Conservation (phyloP, 2,113 vertebrate species). For the Phocoena sinus region DNA sequence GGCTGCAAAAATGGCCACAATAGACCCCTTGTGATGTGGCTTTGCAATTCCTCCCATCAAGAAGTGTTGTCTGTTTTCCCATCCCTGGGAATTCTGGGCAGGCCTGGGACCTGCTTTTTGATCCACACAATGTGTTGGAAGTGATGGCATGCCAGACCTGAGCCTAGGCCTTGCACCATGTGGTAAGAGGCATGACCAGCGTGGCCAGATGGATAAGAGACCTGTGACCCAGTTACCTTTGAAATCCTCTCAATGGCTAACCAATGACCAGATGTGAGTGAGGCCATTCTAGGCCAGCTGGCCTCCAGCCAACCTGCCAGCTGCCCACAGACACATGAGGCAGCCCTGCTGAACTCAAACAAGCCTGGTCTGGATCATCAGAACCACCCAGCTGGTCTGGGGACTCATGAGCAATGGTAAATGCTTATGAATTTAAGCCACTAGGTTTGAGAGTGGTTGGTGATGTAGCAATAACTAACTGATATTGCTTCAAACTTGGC, state of each 20-base stretch:
- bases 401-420: background rate
- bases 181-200: background rate
- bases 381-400: background rate
- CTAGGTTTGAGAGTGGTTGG: background rate
- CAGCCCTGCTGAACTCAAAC: background rate
- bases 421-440: background rate
- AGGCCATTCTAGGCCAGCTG: background rate
- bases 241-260: background rate
- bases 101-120: background rate
- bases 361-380: background rate
- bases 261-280: background rate
- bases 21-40: background rate
- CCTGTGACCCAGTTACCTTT: background rate
- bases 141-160: too few relatives aligned
- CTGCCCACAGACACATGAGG: background rate
- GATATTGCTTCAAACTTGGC: background rate
- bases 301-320: background rate
- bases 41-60: background rate
- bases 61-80: background rate
- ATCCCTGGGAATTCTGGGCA: background rate
- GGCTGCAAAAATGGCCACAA: background rate
- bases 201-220: background rate
- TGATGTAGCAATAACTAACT: background rate
- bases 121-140: background rate
- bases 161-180: background rate